A percentile compares a stretch with the other conserved stretches of the same genome.
Conservation (phyloP, 2,113 vertebrate genomes). For the Ammospiza nelsoni region DNA sequence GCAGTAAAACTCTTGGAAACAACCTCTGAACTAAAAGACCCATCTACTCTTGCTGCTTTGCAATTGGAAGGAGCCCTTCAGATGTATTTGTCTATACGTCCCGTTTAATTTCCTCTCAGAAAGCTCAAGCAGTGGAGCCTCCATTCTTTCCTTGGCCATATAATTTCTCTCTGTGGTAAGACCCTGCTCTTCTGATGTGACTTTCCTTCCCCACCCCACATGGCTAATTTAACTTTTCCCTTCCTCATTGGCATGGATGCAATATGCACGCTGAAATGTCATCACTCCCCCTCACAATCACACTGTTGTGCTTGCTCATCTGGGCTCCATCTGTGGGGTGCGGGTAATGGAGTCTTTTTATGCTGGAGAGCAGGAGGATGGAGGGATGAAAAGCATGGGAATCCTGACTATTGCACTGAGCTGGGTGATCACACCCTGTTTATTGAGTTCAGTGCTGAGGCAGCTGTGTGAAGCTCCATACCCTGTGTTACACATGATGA, state of each 20-base stretch:
- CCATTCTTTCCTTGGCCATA: not conserved
- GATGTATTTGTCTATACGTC: not conserved
- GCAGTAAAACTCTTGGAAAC: slow-evolving; percentile 13
- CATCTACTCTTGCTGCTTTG: not conserved
- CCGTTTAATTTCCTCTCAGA: slow-evolving; percentile 27
- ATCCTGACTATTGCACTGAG: not conserved
- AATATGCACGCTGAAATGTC: not conserved
- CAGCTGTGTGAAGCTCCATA: not conserved
- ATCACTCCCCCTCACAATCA: not conserved
- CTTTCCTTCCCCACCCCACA: not conserved
- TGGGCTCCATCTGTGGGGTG: slow-evolving; percentile 39
- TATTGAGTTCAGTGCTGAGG: not conserved
- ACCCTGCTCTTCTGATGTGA: not conserved
- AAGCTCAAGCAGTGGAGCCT: not conserved
- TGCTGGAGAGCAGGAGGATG: not conserved
- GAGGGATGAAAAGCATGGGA: not conserved
- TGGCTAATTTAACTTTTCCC: slow-evolving; percentile 36
- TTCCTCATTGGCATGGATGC: not conserved
- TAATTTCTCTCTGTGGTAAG: not conserved
- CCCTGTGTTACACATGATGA: not conserved
- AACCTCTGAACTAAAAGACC: not conserved
- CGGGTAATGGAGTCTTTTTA: not conserved
- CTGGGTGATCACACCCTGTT: not conserved
- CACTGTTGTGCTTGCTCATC: slow-evolving; percentile 1
- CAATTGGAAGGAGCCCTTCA: not conserved